These are phyloP conservation scores for Sterna hirundo DNA, from an alignment of 2,113 vertebrate species.

Conservation along the genomic window DNA sequence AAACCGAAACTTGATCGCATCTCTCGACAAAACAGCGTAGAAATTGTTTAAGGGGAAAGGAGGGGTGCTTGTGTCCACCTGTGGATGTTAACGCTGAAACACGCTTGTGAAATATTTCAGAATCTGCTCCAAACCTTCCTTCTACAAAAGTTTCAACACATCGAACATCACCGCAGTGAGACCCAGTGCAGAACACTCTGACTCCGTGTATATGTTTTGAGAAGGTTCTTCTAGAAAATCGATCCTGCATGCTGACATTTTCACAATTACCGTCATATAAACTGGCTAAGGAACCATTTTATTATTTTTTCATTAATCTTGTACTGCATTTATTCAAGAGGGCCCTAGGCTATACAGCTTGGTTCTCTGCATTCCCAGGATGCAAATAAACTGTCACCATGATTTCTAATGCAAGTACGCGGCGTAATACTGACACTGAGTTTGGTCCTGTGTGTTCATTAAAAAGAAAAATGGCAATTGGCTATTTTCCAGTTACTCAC, in stretches of 20 bases:
- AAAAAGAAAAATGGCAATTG: background rate
- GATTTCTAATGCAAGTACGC: background rate
- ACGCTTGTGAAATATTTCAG: background rate
- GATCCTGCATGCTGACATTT: background rate
- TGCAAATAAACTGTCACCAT: background rate
- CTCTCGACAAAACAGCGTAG: background rate
- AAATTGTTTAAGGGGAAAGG: background rate
- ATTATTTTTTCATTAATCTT: background rate
- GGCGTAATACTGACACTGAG: background rate
- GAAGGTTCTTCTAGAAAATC: background rate
- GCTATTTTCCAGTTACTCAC: background rate
- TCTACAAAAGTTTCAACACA: background rate
- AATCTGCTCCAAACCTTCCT: background rate
- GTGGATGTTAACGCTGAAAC: background rate
- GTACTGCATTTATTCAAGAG: background rate
- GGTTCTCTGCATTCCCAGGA: background rate
- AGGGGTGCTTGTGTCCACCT: background rate
- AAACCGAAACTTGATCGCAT: rapidly evolving
- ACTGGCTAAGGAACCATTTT: background rate
- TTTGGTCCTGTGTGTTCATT: background rate
- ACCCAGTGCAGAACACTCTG: background rate
- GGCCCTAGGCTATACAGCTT: rapidly evolving
- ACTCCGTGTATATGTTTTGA: rapidly evolving
- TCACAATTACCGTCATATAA: background rate
- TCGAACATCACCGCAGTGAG: rapidly evolving